phyloP scores from a whole-genome alignment of 2,113 vertebrate species.

The Myocastor coypus region DNA sequence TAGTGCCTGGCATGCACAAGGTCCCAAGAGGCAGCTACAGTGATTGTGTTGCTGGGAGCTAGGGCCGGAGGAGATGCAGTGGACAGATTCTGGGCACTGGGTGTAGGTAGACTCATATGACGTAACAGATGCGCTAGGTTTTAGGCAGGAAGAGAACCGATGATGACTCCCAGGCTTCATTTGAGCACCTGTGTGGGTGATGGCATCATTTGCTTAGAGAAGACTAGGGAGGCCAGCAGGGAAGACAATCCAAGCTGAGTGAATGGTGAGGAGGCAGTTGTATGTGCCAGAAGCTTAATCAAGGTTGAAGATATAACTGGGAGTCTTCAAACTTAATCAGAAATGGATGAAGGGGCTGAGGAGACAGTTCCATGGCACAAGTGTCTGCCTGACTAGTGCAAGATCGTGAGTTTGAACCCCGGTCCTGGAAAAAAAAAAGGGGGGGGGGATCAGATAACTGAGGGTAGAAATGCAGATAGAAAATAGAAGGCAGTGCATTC shows the following conservation, averaged over 20 bases:
- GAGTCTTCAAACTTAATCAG: not conserved
- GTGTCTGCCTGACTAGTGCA: too few relatives aligned
- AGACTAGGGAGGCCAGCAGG: not conserved
- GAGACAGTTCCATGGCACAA: too few relatives aligned
- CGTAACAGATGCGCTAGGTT: not conserved
- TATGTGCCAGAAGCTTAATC: not conserved
- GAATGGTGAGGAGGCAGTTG: not conserved
- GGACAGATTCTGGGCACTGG: conserved; percentile 42
- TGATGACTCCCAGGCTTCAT: not conserved
- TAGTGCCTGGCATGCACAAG: too few relatives aligned
- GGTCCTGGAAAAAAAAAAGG: too few relatives aligned
- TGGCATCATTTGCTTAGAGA: not conserved
- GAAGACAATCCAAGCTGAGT: not conserved
- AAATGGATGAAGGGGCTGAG: not conserved
- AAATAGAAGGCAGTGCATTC: not conserved
- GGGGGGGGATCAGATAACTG: too few relatives aligned
- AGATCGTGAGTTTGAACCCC: too few relatives aligned
- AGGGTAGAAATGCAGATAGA: not conserved
- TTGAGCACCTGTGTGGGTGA: not conserved
- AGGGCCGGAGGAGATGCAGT: not conserved
- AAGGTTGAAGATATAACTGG: not conserved
- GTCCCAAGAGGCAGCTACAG: not conserved
- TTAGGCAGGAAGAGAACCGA: not conserved
- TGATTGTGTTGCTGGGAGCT: not conserved
- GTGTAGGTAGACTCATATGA: conserved; percentile 13